These are phyloP conservation scores for Oryzias javanicus DNA, from an alignment of 2,113 vertebrate genomes.

Conservation along the genomic window DNA sequence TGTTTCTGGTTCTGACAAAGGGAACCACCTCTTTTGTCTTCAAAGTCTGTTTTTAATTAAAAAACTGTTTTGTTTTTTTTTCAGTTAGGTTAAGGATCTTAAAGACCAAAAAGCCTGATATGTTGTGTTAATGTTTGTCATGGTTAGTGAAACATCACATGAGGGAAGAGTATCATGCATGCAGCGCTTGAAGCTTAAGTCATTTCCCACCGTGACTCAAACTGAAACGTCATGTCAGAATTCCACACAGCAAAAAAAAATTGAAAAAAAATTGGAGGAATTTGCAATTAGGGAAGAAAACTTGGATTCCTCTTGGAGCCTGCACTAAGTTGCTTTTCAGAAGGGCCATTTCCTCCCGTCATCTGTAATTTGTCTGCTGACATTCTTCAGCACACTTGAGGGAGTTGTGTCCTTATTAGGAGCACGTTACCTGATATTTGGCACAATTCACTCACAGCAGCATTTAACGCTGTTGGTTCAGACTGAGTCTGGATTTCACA, in stretches of 20 bases:
- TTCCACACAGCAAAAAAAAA: no score
- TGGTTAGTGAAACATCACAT: constrained; percentile 10
- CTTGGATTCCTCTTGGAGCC: neutral
- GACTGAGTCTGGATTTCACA: constrained; percentile 2
- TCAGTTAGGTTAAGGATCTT: neutral
- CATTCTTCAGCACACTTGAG: constrained; percentile 55
- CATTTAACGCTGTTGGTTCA: constrained; percentile 17
- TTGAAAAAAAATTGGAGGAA: neutral
- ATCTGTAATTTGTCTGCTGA: constrained; percentile 20
- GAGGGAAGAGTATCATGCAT: no score
- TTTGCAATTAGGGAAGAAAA: neutral
- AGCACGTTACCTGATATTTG: constrained; percentile 61
- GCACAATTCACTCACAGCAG: constrained; percentile 9
- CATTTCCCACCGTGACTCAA: no score
- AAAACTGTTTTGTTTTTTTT: neutral
- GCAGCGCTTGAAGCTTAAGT: no score
- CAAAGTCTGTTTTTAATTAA: neutral
- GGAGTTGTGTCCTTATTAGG: constrained; percentile 71
- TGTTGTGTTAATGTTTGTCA: constrained; percentile 15
- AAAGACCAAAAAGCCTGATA: constrained; percentile 1
- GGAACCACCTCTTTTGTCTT: neutral
- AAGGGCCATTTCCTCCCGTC: constrained; percentile 42
- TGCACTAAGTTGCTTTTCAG: constrained; percentile 30
- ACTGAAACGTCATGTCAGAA: no score
- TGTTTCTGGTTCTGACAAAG: neutral